These are phyloP conservation scores for Mormyrus lacerda DNA, from an alignment of 2,113 vertebrate species.

Conservation along the genomic window DNA sequence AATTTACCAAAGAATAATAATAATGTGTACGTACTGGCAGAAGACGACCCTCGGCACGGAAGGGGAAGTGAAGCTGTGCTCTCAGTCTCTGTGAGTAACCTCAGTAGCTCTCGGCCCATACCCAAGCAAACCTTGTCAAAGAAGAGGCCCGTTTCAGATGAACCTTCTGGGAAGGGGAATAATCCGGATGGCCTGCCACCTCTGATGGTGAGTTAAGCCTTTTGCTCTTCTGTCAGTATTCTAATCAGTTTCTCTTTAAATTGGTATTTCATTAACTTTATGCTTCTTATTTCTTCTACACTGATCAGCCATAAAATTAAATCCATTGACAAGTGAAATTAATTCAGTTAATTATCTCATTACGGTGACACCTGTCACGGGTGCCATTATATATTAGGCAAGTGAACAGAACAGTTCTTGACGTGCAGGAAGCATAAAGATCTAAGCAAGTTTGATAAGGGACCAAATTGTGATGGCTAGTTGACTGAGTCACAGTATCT, in stretches of 20 bases:
- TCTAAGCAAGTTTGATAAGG: no score
- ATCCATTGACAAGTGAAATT: no score
- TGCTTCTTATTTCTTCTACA: neutral
- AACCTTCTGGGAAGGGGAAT: conserved; percentile 75
- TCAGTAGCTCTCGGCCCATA: conserved; percentile 72
- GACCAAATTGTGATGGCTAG: no score
- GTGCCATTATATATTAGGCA: no score
- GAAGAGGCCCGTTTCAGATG: conserved; percentile 82
- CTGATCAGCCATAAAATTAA: neutral
- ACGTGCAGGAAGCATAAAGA: no score
- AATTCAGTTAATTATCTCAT: neutral
- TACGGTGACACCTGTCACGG: no score
- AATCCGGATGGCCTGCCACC: conserved; percentile 82
- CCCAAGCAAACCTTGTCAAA: conserved; percentile 71
- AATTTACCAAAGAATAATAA: conserved; percentile 49
- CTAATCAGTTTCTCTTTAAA: neutral
- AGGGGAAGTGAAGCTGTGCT: conserved; percentile 69
- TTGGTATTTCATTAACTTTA: neutral
- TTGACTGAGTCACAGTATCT: no score
- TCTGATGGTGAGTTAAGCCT: conserved; percentile 66
- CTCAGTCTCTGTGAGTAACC: conserved; percentile 83
- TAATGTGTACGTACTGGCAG: conserved; percentile 46
- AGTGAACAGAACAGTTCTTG: no score
- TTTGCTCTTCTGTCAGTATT: neutral
- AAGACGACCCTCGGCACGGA: conserved; percentile 50